phyloP scores from a whole-genome alignment of 92 coral and sea anemone genomes.

The Epizoanthus scotinus region DNA sequence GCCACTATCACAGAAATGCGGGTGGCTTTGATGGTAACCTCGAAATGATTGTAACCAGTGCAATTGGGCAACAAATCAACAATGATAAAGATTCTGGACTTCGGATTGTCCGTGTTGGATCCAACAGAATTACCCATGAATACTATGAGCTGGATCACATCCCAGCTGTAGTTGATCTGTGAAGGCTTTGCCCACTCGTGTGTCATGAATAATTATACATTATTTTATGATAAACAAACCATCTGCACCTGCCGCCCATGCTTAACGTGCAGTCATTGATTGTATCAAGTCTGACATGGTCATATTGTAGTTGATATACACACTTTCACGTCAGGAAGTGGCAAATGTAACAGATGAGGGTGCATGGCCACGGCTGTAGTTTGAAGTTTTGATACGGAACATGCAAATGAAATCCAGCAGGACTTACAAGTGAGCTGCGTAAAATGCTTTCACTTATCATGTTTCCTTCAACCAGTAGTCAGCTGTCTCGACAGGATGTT shows the following conservation, averaged over 20 bases:
- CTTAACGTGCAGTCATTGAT: background rate
- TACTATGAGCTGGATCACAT: slow-evolving; percentile 87
- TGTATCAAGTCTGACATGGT: too few relatives aligned
- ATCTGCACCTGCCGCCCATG: background rate
- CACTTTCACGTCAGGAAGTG: too few relatives aligned
- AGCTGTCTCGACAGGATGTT: too few relatives aligned
- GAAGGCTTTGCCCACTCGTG: background rate
- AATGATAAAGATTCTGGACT: slow-evolving; percentile 92
- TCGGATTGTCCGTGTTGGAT: slow-evolving; percentile 80
- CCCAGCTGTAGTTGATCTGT: slow-evolving; percentile 66
- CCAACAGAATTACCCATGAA: slow-evolving; percentile 75
- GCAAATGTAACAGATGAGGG: too few relatives aligned
- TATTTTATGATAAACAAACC: background rate
- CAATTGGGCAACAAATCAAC: slow-evolving; percentile 89
- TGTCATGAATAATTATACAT: background rate
- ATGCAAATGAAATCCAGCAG: too few relatives aligned
- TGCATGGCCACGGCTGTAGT: too few relatives aligned
- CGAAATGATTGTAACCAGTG: slow-evolving; percentile 97
- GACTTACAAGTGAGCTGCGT: too few relatives aligned
- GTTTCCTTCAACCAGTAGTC: too few relatives aligned
- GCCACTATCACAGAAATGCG: slow-evolving; percentile 98
- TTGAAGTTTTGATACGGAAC: too few relatives aligned
- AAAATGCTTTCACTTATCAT: too few relatives aligned
- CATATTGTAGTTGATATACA: too few relatives aligned
- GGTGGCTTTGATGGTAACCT: slow-evolving; percentile 90